These are phyloP conservation scores for Oreochromis niloticus DNA, from an alignment of 2,113 vertebrate species.

Conservation along the genomic window DNA sequence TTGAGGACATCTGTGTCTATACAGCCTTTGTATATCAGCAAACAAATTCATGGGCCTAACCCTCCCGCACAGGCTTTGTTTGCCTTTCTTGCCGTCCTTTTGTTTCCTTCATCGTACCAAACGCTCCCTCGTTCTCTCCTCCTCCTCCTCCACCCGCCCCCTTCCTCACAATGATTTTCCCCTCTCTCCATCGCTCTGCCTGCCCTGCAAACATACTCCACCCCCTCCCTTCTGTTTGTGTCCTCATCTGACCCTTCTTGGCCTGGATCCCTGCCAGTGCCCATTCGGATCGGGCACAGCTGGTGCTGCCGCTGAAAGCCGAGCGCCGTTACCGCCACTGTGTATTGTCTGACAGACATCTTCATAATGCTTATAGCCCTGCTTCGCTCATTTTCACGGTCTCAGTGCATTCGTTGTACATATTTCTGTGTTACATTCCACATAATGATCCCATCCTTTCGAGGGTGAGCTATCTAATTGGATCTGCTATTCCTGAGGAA, in stretches of 20 bases:
- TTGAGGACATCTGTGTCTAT: neutral
- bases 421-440: neutral
- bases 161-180: neutral
- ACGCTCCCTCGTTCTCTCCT: neutral
- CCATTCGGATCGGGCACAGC: slow-evolving; percentile 50
- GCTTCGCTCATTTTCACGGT: neutral
- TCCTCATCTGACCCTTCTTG: slow-evolving; percentile 62
- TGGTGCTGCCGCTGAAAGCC: slow-evolving; percentile 43
- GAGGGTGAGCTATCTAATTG: neutral
- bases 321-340: slow-evolving; percentile 17
- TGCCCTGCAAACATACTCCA: neutral
- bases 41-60: neutral
- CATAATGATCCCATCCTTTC: neutral
- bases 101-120: slow-evolving; percentile 27
- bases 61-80: slow-evolving; percentile 8
- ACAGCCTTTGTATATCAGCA: neutral
- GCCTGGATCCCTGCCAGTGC: slow-evolving; percentile 38
- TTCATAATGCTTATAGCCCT: neutral
- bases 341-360: slow-evolving; percentile 9
- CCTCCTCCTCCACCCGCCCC: neutral
- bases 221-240: slow-evolving; percentile 3
- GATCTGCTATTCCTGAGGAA: neutral
- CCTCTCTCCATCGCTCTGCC: slow-evolving; percentile 13
- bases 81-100: slow-evolving; percentile 17
- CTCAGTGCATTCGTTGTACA: neutral